A percentile compares a stretch with the other conserved stretches of the same genome.
Conservation (phyloP, 2,113 vertebrate species). For the Fukomys damarensis region DNA sequence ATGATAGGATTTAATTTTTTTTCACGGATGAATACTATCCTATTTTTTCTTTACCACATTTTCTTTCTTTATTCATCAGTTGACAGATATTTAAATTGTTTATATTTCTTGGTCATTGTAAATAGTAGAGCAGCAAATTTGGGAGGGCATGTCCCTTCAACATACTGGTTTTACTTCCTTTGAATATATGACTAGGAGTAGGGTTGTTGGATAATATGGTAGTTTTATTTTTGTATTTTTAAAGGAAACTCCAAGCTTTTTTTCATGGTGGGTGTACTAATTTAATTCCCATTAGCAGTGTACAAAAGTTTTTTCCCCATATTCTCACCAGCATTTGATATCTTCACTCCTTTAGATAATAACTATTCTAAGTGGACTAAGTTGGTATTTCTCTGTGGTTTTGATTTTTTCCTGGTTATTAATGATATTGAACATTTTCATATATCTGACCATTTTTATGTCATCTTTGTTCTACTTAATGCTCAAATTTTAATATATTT, state of each 20-base stretch:
- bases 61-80: background rate
- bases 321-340: background rate
- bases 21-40: background rate
- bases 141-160: too few relatives aligned
- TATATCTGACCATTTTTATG: background rate
- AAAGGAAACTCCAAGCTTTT: background rate
- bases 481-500: conserved; percentile 5
- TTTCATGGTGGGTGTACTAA: background rate
- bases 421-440: background rate
- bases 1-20: background rate
- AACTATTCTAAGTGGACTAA: background rate
- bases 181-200: background rate
- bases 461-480: conserved; percentile 5
- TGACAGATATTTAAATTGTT: background rate
- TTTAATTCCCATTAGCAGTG: background rate
- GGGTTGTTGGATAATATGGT: background rate
- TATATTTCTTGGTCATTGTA: background rate
- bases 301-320: too few relatives aligned
- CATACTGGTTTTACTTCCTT: background rate
- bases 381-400: background rate
- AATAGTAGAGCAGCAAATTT: background rate
- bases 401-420: background rate
- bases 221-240: background rate
- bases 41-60: background rate
- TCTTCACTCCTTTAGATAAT: background rate